phyloP scores from a whole-genome alignment of 2,113 vertebrate genomes.

The Ranitomeya imitator region DNA sequence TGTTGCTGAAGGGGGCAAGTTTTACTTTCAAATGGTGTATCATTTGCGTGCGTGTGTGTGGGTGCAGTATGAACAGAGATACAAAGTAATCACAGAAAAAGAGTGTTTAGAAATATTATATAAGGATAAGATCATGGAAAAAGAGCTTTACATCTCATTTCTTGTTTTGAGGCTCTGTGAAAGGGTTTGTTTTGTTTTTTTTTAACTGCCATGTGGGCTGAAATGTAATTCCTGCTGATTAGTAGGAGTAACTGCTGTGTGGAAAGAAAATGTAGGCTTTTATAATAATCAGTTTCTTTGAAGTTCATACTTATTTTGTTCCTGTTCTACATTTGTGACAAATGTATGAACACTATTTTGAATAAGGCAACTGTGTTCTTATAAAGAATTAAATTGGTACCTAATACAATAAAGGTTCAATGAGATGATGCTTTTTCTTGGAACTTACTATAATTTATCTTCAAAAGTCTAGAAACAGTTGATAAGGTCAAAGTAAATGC shows the following conservation, averaged over 20 bases:
- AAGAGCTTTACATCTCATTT: conserved; percentile 30
- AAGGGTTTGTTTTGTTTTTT: conserved; percentile 38
- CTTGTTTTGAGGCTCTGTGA: conserved; percentile 35
- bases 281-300: conserved; percentile 58
- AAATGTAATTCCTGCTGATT: conserved; percentile 58
- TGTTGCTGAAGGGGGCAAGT: too few relatives aligned
- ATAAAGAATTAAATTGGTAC: conserved; percentile 50
- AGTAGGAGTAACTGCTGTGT: conserved; percentile 53
- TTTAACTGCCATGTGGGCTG: conserved; percentile 45
- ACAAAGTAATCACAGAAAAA: too few relatives aligned
- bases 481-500: conserved; percentile 38
- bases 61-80: too few relatives aligned
- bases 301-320: conserved; percentile 58
- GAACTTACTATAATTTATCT: conserved; percentile 20
- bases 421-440: conserved; percentile 40
- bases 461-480: conserved; percentile 10
- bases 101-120: background rate
- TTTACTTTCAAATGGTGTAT: too few relatives aligned
- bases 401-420: conserved; percentile 50
- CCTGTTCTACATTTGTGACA: conserved; percentile 54
- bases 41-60: too few relatives aligned
- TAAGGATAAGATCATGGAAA: conserved; percentile 6
- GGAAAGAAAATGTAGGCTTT: conserved; percentile 50
- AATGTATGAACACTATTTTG: conserved; percentile 37
- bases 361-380: conserved; percentile 31